Conservation (phyloP, 1,140 invertebrate species). For the Heliconius hewitsoni region DNA sequence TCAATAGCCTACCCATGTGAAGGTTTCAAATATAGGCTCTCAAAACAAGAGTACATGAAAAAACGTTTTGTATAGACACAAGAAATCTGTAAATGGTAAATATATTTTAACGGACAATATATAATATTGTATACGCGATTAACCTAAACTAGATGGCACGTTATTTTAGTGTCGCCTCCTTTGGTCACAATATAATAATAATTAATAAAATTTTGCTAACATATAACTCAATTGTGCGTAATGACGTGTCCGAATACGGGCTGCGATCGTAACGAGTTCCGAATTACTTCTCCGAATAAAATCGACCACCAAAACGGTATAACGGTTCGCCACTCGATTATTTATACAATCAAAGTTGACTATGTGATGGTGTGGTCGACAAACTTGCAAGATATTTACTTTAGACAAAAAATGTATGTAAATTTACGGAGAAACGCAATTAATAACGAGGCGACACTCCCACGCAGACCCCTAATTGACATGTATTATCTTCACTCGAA, state of each 20-base stretch:
- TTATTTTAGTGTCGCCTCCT: conserved; percentile 80
- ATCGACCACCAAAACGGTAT: conserved; percentile 4
- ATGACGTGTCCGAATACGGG: conserved; percentile 39
- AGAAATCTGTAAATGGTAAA: conserved; percentile 82
- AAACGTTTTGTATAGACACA: conserved; percentile 82
- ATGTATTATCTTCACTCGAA: conserved; percentile 81
- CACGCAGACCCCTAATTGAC: conserved; percentile 81
- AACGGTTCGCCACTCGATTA: neutral
- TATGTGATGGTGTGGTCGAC: neutral
- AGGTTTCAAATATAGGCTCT: conserved; percentile 79
- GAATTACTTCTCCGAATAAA: conserved; percentile 14
- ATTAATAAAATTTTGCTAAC: conserved; percentile 56
- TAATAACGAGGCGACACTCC: conserved; percentile 70
- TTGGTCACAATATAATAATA: conserved; percentile 67
- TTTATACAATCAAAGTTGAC: neutral
- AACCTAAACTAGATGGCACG: conserved; percentile 83
- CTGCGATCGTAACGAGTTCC: conserved; percentile 21
- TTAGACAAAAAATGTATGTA: conserved; percentile 29
- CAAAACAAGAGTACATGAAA: conserved; percentile 82
- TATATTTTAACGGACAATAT: conserved; percentile 82
- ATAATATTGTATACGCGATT: conserved; percentile 81
- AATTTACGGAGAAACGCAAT: conserved; percentile 48
- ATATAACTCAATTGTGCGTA: conserved; percentile 77
- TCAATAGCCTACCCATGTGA: conserved; percentile 64
- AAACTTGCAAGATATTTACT: neutral